Evolutionary conservation across 2,113 vertebrate genomes (phyloP).

Genomic region (Oryctolagus cuniculus): DNA sequence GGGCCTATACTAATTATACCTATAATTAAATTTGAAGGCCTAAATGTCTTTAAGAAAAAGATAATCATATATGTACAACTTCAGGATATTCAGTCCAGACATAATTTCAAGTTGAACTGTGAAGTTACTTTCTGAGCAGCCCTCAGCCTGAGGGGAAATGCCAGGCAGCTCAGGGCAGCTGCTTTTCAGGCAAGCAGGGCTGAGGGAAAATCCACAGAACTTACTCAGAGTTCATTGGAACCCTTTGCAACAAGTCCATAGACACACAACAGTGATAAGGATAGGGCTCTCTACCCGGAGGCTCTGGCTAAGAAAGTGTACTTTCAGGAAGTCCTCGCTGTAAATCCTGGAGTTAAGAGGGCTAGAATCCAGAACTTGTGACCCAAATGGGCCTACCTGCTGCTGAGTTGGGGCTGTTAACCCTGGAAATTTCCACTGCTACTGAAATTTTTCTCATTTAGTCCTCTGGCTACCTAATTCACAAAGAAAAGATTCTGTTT

Average conservation of each 20-base stretch:
- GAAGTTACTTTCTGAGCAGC: neutral
- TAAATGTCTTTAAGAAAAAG: constrained; percentile 19
- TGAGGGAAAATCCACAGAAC: constrained; percentile 31
- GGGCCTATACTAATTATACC: neutral
- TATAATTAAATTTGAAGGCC: neutral
- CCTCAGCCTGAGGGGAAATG: neutral
- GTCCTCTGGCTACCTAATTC: constrained; percentile 41
- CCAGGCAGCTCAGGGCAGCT: neutral
- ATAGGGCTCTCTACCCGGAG: constrained; percentile 6
- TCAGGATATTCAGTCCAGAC: neutral
- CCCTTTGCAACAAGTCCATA: constrained; percentile 53
- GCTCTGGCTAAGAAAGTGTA: constrained; percentile 42
- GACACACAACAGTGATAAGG: neutral
- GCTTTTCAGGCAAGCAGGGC: constrained; percentile 26
- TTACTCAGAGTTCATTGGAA: constrained; percentile 55
- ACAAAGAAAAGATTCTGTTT: constrained; percentile 1
- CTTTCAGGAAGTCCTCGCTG: constrained; percentile 7
- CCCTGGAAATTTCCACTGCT: constrained; percentile 53
- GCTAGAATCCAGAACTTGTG: neutral
- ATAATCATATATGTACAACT: neutral
- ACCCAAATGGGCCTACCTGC: constrained; percentile 76
- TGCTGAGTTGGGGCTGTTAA: constrained; percentile 66
- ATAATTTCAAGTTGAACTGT: constrained; percentile 4
- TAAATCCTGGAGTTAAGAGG: constrained; percentile 58
- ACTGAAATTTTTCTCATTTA: constrained; percentile 62